Evolutionary conservation across 2,113 vertebrate species (phyloP).

Genomic region (Scytalopus superciliaris): DNA sequence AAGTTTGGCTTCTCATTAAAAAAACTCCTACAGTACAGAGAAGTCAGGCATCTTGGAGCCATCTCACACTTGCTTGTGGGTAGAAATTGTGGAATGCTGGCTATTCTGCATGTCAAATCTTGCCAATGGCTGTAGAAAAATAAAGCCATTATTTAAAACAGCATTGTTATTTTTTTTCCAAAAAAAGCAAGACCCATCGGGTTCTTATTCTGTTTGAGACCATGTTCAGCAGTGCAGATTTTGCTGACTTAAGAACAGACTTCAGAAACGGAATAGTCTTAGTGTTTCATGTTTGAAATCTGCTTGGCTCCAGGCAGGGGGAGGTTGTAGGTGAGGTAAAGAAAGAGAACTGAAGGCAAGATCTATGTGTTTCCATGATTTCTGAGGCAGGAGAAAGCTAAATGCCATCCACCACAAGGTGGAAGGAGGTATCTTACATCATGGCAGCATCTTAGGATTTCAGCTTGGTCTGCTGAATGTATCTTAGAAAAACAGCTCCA

Average conservation of each 20-base stretch:
- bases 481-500: neutral
- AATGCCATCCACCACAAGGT: neutral
- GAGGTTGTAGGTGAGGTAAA: neutral
- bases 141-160: constrained; percentile 61
- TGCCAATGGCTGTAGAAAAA: constrained; percentile 56
- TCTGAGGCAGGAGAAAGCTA: neutral
- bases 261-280: neutral
- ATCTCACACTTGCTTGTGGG: constrained; percentile 65
- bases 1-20: neutral
- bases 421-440: neutral
- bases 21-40: neutral
- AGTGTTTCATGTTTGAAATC: neutral
- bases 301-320: rapidly evolving
- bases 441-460: neutral
- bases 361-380: neutral
- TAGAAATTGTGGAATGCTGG: constrained; percentile 67
- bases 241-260: neutral
- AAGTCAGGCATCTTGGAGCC: constrained; percentile 17
- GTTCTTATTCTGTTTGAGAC: neutral
- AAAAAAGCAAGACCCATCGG: neutral
- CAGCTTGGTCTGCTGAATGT: neutral
- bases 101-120: constrained; percentile 53
- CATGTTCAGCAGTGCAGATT: neutral
- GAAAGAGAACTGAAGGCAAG: neutral
- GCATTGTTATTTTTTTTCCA: constrained; percentile 3